Evolutionary conservation across 2,888 invertebrate species (phyloP), one percentile per base, ranked within the genome.

Genomic region (Tetramorium bicarinatum): DNA sequence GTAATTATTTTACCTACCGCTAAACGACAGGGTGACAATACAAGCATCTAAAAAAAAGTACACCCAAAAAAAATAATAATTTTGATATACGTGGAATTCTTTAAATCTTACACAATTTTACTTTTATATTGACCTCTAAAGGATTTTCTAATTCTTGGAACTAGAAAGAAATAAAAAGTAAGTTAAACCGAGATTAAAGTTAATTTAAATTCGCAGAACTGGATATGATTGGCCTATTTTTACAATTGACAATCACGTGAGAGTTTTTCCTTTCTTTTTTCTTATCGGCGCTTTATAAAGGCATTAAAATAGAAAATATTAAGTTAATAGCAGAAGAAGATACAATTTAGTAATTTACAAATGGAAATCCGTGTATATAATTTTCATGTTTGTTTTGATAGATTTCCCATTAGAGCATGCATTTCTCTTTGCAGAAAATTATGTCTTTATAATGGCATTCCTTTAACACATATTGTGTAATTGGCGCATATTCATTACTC

Each of bases 1-100:
- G 71, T 86, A 89, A 89, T 89, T 89, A 84, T 89, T 89, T 89
- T 81, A 84, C 87, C 66, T 81, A 84, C 87, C 66, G 69, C 62
- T 84, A 88, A 88, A 88, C 85, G 83, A 56, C 52, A 67, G 7
- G 49, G 21, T 67, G 61, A 75, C 64, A n/a, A 29, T 56, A 38
- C 54, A 34, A 34, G 29, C 29, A 4, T 0, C 29, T 34, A 29
- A 29, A 29, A 29, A 29, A 29, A 29, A 29, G 29, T 29, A 29
- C 29, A 29, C 29, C 29, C 29, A 29, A 34, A 34, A 34, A 34
- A 34, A 34, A 34, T 34, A 34, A 34, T 34, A 34, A 4, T 34
- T 34, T 34, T 34, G 4, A 34, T 34, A 34, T 34, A 34, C 29
- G 3, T 29, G 4, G 4, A 34, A 34, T 3, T 4, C 29, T 34